Conservation (phyloP, 2,113 vertebrate species). For the Mungos mungo region DNA sequence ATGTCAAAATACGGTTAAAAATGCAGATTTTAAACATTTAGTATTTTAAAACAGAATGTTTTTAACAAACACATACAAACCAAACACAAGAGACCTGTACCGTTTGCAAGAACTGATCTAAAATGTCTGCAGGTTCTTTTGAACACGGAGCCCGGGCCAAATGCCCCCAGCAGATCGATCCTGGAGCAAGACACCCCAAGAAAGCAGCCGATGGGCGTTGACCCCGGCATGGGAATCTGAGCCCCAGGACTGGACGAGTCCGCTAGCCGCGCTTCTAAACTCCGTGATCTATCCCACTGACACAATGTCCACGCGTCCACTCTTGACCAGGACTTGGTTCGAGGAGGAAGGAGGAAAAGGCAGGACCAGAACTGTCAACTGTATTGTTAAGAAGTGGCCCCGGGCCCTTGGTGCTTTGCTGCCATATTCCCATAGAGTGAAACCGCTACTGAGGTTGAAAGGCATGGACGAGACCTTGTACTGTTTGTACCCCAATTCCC, state of each 20-base stretch:
- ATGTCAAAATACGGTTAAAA: not conserved
- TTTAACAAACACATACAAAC: not conserved
- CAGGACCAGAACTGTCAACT: not conserved
- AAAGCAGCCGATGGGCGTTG: not conserved
- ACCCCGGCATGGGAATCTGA: not conserved
- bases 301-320: not conserved
- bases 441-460: not conserved
- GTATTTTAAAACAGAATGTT: not conserved
- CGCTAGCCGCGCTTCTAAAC: fast-evolving
- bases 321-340: not conserved
- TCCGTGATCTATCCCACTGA: not conserved
- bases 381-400: not conserved
- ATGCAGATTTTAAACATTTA: not conserved
- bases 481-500: not conserved
- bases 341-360: not conserved
- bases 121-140: not conserved
- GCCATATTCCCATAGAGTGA: not conserved
- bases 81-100: not conserved
- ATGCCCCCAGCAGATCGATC: not conserved
- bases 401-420: not conserved
- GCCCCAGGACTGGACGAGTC: fast-evolving
- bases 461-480: not conserved
- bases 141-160: not conserved
- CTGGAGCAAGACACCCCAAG: not conserved
- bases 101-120: not conserved